phyloP scores from a whole-genome alignment of 2,113 vertebrate species.

The Sclerurus mexicanus region DNA sequence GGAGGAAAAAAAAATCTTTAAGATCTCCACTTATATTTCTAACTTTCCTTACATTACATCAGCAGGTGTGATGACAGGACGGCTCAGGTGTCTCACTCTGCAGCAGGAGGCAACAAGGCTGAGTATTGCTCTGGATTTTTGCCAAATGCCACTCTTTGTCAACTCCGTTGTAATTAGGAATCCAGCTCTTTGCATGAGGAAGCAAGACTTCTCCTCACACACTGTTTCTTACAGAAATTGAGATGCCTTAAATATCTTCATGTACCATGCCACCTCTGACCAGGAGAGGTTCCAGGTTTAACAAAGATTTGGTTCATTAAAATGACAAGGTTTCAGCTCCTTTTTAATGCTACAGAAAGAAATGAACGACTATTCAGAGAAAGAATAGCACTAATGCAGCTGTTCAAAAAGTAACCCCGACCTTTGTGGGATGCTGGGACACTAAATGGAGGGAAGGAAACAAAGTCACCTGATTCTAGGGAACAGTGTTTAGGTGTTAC shows the following conservation, averaged over 20 bases:
- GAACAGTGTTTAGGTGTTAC: not conserved
- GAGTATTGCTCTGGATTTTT: not conserved
- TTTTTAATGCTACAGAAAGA: not conserved
- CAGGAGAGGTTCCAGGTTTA: not conserved
- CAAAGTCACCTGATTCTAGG: conserved; percentile 15
- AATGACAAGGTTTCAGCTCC: not conserved
- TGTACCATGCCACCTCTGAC: not conserved
- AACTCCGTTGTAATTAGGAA: not conserved
- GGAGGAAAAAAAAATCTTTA: not conserved
- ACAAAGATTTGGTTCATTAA: conserved; percentile 1
- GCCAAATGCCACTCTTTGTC: not conserved
- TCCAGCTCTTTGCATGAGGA: not conserved
- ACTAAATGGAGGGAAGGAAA: conserved; percentile 5
- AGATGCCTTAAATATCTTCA: not conserved
- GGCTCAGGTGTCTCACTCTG: not conserved
- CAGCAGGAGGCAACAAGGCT: not conserved
- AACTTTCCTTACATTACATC: not conserved
- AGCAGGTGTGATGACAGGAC: not conserved
- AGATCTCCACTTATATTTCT: not conserved
- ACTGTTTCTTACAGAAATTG: not conserved
- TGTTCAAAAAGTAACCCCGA: not conserved
- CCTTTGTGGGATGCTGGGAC: not conserved
- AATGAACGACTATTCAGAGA: not conserved
- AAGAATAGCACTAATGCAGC: not conserved
- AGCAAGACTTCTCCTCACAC: not conserved